Percentiles rank a stretch among this genome's conserved stretches.
These are phyloP conservation scores for Alfaro cultratus DNA, from an alignment of 2,797 vertebrate species.

Conservation along the genomic window DNA sequence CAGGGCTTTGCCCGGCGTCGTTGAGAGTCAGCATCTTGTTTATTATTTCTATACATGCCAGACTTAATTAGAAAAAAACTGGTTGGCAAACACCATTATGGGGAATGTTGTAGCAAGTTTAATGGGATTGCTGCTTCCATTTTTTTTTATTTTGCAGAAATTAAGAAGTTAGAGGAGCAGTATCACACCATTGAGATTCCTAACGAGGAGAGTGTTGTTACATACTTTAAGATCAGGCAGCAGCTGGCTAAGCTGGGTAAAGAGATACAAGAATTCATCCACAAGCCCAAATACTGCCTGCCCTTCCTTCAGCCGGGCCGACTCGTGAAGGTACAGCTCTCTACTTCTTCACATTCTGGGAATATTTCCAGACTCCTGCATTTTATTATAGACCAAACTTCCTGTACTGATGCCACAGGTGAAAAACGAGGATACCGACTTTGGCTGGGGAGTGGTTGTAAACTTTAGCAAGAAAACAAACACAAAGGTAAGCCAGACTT, in stretches of 20 bases:
- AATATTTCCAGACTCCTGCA: not conserved
- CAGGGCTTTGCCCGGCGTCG: slow-evolving; percentile 92
- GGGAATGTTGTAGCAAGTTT: not conserved
- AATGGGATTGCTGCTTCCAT: not conserved
- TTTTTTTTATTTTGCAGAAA: slow-evolving; percentile 77
- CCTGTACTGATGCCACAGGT: slow-evolving; percentile 79
- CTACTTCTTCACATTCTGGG: not conserved
- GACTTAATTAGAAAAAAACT: not conserved
- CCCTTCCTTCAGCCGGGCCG: slow-evolving; percentile 95
- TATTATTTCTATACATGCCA: not conserved
- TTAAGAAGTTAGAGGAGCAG: slow-evolving; percentile 90
- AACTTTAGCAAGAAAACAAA: slow-evolving; percentile 97
- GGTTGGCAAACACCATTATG: not conserved
- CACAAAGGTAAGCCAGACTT: slow-evolving; percentile 85
- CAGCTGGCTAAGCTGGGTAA: slow-evolving; percentile 93
- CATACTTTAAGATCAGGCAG: slow-evolving; percentile 96
- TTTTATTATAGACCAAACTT: not conserved
- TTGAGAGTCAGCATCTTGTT: slow-evolving; percentile 88
- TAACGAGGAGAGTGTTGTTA: slow-evolving; percentile 92
- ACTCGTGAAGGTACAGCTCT: slow-evolving; percentile 87
- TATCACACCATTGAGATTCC: slow-evolving; percentile 93
- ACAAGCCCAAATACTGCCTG: slow-evolving; percentile 96
- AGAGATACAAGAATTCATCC: slow-evolving; percentile 95
- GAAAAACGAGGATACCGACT: slow-evolving; percentile 92
- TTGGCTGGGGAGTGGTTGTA: slow-evolving; percentile 96